Conservation (phyloP, 2,113 vertebrate genomes). For the Girardinichthys multiradiatus region DNA sequence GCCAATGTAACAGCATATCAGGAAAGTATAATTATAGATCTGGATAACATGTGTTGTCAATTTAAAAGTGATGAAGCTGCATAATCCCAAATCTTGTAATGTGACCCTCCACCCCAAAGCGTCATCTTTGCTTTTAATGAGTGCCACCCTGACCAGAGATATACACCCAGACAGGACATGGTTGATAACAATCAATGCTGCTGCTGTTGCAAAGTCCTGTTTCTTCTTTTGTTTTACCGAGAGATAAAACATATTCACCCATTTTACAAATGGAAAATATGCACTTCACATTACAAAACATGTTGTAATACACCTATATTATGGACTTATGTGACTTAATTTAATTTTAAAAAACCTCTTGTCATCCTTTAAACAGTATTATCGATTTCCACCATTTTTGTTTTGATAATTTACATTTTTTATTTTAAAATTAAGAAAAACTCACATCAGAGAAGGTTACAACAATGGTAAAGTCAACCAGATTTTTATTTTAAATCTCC, state of each 20-base stretch:
- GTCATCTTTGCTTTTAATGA: conserved; percentile 92
- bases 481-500: too few species aligned
- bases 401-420: neutral
- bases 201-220: conserved; percentile 34
- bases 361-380: neutral
- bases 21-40: conserved; percentile 97
- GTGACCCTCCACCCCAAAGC: conserved; percentile 84
- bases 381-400: neutral
- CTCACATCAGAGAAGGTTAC: neutral
- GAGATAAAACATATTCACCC: conserved; percentile 17
- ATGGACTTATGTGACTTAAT: neutral
- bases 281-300: neutral
- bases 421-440: neutral
- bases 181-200: conserved; percentile 35
- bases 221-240: conserved; percentile 26
- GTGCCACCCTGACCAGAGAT: conserved; percentile 83
- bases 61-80: conserved; percentile 91
- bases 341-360: neutral
- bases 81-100: conserved; percentile 86
- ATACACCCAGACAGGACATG: conserved; percentile 77
- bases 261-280: conserved; percentile 1
- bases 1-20: conserved; percentile 91
- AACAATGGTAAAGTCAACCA: too few species aligned
- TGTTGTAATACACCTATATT: neutral
- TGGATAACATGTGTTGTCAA: conserved; percentile 96